A percentile compares a stretch with the other conserved stretches of the same genome.
These are phyloP conservation scores for Pantelozetes paolii DNA, from an alignment of 2,888 invertebrate genomes.

Conservation along the genomic window DNA sequence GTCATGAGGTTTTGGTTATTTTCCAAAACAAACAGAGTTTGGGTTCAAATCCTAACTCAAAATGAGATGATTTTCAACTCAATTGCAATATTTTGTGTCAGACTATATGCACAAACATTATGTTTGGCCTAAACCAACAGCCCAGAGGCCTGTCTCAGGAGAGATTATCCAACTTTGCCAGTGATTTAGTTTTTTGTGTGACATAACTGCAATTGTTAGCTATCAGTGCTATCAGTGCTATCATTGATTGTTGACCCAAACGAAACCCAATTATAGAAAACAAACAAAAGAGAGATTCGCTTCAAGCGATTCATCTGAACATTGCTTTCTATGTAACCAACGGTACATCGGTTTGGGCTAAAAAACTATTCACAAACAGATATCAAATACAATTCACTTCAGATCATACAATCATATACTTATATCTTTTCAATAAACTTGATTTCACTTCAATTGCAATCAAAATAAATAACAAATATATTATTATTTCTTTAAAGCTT, in stretches of 20 bases:
- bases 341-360: not conserved
- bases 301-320: not conserved
- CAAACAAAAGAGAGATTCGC: constrained; percentile 32
- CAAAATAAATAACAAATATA: too few relatives aligned
- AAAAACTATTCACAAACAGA: not conserved
- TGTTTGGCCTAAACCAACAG: constrained; percentile 15
- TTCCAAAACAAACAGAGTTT: constrained; percentile 28
- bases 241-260: constrained; percentile 36
- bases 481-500: too few relatives aligned
- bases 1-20: not conserved
- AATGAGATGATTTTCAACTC: constrained; percentile 27
- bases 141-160: constrained; percentile 33
- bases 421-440: too few relatives aligned
- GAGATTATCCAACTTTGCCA: constrained; percentile 21
- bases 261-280: constrained; percentile 32
- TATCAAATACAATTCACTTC: not conserved
- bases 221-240: too few relatives aligned
- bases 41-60: not conserved
- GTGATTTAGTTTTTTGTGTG: constrained; percentile 37
- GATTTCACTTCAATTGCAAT: too few relatives aligned
- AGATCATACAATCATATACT: too few relatives aligned
- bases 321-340: constrained; percentile 20
- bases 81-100: constrained; percentile 33
- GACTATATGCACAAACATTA: constrained; percentile 31
- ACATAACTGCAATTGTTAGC: constrained; percentile 13